These are phyloP conservation scores for Pharmacophagus antenor DNA, from an alignment of 2,888 invertebrate genomes.

Conservation along the genomic window DNA sequence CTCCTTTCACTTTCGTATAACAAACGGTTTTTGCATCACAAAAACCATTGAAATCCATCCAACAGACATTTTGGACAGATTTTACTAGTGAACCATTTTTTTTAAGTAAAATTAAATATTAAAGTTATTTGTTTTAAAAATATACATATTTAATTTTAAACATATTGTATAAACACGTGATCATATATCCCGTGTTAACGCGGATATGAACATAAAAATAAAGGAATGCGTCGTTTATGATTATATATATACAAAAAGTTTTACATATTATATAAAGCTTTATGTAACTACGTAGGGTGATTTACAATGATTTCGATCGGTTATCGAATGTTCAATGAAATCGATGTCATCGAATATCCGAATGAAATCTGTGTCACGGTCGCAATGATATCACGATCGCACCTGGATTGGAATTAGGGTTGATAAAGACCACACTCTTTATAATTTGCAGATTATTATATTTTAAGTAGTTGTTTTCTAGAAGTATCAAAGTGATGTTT, in stretches of 20 bases:
- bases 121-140: too few relatives aligned
- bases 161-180: too few relatives aligned
- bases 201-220: not conserved
- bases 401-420: constrained; percentile 38
- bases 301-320: constrained; percentile 10
- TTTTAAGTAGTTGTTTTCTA: not conserved
- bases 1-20: too few relatives aligned
- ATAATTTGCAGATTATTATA: not conserved
- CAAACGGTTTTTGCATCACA: too few relatives aligned
- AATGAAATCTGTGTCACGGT: constrained; percentile 52
- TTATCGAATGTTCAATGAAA: constrained; percentile 39
- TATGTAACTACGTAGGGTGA: constrained; percentile 8
- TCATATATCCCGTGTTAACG: not conserved
- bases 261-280: constrained; percentile 11
- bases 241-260: not conserved
- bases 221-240: not conserved
- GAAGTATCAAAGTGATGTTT: too few relatives aligned
- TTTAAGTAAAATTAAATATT: too few relatives aligned
- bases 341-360: constrained; percentile 43
- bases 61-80: too few relatives aligned
- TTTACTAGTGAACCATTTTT: too few relatives aligned
- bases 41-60: too few relatives aligned
- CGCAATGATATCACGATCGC: constrained; percentile 46
- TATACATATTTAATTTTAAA: too few relatives aligned
- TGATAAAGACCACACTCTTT: constrained; percentile 5